A percentile compares a stretch with the other conserved stretches of the same genome.
These are phyloP conservation scores for Euphonia xanthogaster DNA, from an alignment of 2,797 vertebrate genomes.

Conservation along the genomic window DNA sequence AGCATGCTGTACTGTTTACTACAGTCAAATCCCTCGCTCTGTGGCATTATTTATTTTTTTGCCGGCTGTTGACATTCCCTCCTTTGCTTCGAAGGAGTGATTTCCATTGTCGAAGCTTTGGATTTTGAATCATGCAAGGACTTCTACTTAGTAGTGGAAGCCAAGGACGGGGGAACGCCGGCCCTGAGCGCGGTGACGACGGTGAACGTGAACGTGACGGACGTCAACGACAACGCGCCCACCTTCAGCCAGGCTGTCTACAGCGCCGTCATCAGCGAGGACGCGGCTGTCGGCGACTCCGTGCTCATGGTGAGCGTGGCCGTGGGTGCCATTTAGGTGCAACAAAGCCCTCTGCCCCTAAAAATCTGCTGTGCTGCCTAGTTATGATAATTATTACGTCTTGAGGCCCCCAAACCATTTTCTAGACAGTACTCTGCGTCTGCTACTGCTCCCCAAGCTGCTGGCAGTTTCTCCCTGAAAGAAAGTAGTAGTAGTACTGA, in stretches of 20 bases:
- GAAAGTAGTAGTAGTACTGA: neutral
- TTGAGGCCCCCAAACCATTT: neutral
- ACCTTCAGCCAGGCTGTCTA: constrained; percentile 87
- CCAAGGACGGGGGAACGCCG: constrained; percentile 90
- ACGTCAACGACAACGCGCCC: constrained; percentile 93
- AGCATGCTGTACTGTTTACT: neutral
- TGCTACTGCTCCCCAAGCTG: neutral
- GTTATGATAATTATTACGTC: neutral
- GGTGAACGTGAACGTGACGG: constrained; percentile 90
- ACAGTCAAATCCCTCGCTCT: neutral
- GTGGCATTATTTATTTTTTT: neutral
- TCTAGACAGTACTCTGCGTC: fast-evolving
- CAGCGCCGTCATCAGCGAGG: constrained; percentile 89
- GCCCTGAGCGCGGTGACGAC: constrained; percentile 89
- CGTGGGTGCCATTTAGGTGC: fast-evolving
- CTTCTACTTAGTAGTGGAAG: constrained; percentile 94
- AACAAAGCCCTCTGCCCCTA: neutral
- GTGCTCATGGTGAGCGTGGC: constrained; percentile 82
- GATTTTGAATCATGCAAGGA: constrained; percentile 92
- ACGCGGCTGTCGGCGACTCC: constrained; percentile 84
- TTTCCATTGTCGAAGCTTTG: constrained; percentile 84
- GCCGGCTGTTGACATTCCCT: neutral
- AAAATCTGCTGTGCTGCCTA: neutral
- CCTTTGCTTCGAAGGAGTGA: constrained; percentile 79
- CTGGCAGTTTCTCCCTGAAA: neutral